These are phyloP conservation scores for Dendrolimus houi DNA, from an alignment of 2,888 invertebrate species.

Conservation along the genomic window DNA sequence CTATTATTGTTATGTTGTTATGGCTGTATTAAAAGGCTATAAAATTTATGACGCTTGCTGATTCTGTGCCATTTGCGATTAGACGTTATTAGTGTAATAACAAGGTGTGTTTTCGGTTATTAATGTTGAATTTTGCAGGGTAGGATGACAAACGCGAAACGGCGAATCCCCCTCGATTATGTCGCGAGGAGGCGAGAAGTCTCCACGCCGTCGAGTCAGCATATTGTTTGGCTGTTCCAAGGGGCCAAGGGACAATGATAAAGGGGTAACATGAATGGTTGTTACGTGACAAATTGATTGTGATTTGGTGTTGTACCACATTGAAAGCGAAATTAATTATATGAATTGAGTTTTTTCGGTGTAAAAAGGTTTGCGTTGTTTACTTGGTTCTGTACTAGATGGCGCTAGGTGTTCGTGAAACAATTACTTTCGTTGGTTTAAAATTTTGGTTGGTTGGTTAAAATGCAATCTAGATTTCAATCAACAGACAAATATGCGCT, in stretches of 20 bases:
- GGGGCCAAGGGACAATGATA: slow-evolving; percentile 31
- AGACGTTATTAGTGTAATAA: slow-evolving; percentile 9
- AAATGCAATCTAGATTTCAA: too few relatives aligned
- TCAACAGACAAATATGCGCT: background rate
- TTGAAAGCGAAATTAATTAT: slow-evolving; percentile 25
- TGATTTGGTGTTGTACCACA: slow-evolving; percentile 48
- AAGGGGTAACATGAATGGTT: slow-evolving; percentile 55
- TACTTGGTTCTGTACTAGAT: slow-evolving; percentile 24
- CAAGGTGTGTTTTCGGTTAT: rapidly evolving
- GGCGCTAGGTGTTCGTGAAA: slow-evolving; percentile 20
- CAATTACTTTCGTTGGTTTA: too few relatives aligned
- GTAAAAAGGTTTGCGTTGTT: background rate
- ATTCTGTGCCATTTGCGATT: slow-evolving; percentile 19
- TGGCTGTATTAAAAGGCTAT: slow-evolving; percentile 72
- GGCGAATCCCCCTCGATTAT: slow-evolving; percentile 66
- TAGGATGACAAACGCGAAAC: slow-evolving; percentile 58
- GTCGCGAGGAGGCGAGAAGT: slow-evolving; percentile 58
- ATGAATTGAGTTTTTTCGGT: background rate
- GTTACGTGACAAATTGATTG: slow-evolving; percentile 66
- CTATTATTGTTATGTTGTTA: slow-evolving; percentile 72
- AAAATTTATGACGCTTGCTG: slow-evolving; percentile 70
- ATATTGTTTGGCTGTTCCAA: slow-evolving; percentile 51
- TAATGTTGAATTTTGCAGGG: slow-evolving; percentile 33
- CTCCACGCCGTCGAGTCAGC: slow-evolving; percentile 60
- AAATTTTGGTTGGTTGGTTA: too few relatives aligned